Evolutionary conservation across 1,140 invertebrate genomes (phyloP), one percentile per base, ranked within the genome.

Genomic region (Penaeus vannamei): DNA sequence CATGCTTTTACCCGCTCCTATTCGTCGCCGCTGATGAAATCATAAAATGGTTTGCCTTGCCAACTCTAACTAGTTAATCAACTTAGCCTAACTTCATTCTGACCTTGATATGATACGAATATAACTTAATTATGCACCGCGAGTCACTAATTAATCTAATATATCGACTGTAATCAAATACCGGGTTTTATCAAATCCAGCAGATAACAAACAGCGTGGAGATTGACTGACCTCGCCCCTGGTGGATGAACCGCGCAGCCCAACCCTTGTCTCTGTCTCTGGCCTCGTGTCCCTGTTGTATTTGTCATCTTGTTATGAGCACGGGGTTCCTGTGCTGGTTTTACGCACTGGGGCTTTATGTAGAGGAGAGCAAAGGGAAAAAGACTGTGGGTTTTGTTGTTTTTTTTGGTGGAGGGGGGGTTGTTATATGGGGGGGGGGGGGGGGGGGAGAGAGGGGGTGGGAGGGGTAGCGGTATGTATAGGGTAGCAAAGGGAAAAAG

Each of bases 71-170:
- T 46, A 84, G 61, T 36, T 84, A 84, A 84, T 62, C 60, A 60
- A 84, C 61, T 62, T 84, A 84, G 64, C 17, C 61, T 84, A 84
- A 84, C 82, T 84, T 62, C 60, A 84, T 84, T 84, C 82, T 62
- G 23, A 46, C 82, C 82, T 64, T 84, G 82, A 84, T 84, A 84
- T 84, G 82, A 60, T 84, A 62, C 82, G 82, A 64, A 84, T 84
- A 66, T 84, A 84, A 84, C 82, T 84, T 66, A 36, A 84, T 84
- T 84, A 84, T 84, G 60, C 42, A 46, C 82, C 60, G 23, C 59
- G 62, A 84, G 26, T 64, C 82, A 46, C 82, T 84, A 84, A 84
- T 84, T 84, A 84, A 84, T 84, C 82, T 84, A 84, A 84, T 84
- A 36, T 62, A 32, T 66, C 82, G 60, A 66, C 82, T 36, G 26